phyloP scores from a whole-genome alignment of 1,140 invertebrate genomes.

The Listronotus bonariensis region DNA sequence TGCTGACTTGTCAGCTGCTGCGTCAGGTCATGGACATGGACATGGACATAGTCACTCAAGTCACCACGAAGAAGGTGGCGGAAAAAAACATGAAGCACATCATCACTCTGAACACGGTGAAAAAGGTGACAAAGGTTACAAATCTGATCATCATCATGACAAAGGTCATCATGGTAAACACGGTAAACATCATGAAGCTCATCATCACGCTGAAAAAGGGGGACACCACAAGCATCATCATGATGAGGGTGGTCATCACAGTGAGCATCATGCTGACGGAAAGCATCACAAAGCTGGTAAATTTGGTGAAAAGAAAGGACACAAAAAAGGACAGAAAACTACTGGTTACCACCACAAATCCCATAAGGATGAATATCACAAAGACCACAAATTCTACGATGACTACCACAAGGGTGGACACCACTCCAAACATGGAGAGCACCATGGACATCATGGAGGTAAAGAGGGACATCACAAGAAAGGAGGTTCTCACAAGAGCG shows the following conservation, averaged over 20 bases:
- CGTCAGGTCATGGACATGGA: constrained; percentile 58
- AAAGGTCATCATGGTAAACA: constrained; percentile 73
- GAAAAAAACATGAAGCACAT: constrained; percentile 72
- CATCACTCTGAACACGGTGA: constrained; percentile 72
- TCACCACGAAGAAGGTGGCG: constrained; percentile 60
- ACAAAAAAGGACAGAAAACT: constrained; percentile 71
- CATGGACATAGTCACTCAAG: constrained; percentile 66
- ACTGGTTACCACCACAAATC: constrained; percentile 79
- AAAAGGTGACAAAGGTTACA: constrained; percentile 71
- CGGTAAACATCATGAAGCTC: constrained; percentile 71
- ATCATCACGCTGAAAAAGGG: constrained; percentile 72
- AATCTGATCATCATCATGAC: constrained; percentile 68
- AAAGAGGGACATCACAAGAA: constrained; percentile 71
- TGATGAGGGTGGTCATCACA: constrained; percentile 71
- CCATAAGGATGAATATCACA: constrained; percentile 79
- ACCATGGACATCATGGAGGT: constrained; percentile 68
- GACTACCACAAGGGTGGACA: constrained; percentile 76
- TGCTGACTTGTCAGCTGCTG: constrained; percentile 22
- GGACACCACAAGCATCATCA: constrained; percentile 78
- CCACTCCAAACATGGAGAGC: constrained; percentile 72
- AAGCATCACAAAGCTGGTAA: constrained; percentile 74
- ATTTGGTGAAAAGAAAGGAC: constrained; percentile 69
- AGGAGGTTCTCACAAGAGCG: constrained; percentile 71
- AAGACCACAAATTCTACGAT: constrained; percentile 80
- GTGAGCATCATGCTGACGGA: constrained; percentile 73